phyloP scores from a whole-genome alignment of 2,113 vertebrate species.

The Dendropsophus ebraccatus region DNA sequence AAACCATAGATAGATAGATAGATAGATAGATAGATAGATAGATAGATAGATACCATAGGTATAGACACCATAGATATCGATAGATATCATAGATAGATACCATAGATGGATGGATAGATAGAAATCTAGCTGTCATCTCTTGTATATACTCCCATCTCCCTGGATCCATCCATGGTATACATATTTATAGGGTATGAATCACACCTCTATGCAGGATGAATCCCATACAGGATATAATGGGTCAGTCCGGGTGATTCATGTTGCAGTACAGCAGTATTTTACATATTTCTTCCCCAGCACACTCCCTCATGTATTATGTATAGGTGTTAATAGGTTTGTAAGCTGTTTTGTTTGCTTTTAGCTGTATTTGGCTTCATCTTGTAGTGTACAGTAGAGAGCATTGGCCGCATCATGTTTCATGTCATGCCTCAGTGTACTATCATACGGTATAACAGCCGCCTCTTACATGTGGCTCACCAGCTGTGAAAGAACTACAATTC shows the following conservation, averaged over 20 bases:
- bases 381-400: neutral
- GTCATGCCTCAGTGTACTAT: neutral
- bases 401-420: neutral
- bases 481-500: no score
- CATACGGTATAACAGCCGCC: neutral
- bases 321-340: neutral
- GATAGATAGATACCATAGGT: no score
- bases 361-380: neutral
- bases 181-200: neutral
- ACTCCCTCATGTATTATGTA: constrained; percentile 1
- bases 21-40: no score
- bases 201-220: neutral
- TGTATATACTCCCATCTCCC: no score
- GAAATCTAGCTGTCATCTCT: neutral
- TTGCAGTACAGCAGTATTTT: neutral
- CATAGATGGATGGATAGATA: no score
- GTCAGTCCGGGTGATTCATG: neutral
- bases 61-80: no score
- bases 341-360: constrained; percentile 7
- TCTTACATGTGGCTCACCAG: no score
- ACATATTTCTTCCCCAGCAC: neutral
- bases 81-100: neutral
- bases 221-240: neutral
- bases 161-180: neutral
- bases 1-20: no score